A percentile compares a stretch with the other conserved stretches of the same genome.
phyloP scores from a whole-genome alignment of 2,113 vertebrate genomes.

The Perccottus glenii region DNA sequence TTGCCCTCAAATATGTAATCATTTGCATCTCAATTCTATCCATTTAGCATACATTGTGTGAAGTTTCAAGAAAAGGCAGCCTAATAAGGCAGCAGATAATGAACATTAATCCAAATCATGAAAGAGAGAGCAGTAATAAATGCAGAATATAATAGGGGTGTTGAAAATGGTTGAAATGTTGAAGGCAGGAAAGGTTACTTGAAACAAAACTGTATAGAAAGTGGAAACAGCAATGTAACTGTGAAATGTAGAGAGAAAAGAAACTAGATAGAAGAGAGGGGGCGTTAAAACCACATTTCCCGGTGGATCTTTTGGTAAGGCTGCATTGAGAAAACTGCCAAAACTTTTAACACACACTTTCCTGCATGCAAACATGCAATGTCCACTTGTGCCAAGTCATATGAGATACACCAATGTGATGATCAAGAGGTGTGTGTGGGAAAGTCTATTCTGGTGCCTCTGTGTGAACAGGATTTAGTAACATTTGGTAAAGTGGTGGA shows the following conservation, averaged over 20 bases:
- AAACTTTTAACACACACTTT: slow-evolving; percentile 65
- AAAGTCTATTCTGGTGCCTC: slow-evolving; percentile 28
- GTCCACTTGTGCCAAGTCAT: slow-evolving; percentile 61
- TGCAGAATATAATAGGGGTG: slow-evolving; percentile 50
- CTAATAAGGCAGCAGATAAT: slow-evolving; percentile 22
- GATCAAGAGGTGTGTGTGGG: slow-evolving; percentile 50
- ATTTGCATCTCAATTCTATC: slow-evolving; percentile 66
- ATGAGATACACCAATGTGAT: slow-evolving; percentile 55
- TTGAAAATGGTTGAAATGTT: slow-evolving; percentile 19
- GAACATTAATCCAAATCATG: no score
- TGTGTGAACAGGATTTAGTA: slow-evolving; percentile 51
- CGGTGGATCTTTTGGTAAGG: slow-evolving; percentile 62
- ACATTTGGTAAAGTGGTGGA: slow-evolving; percentile 42
- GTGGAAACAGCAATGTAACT: slow-evolving; percentile 15
- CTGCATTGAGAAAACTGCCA: slow-evolving; percentile 62
- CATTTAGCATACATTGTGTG: slow-evolving; percentile 66
- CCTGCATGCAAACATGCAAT: slow-evolving; percentile 45
- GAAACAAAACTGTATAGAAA: neutral
- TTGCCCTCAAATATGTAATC: slow-evolving; percentile 31
- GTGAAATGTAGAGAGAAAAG: slow-evolving; percentile 48
- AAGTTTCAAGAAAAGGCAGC: slow-evolving; percentile 42
- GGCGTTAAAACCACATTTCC: slow-evolving; percentile 71
- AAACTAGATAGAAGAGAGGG: slow-evolving; percentile 55
- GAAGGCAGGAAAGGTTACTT: no score
- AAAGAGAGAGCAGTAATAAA: slow-evolving; percentile 15